Evolutionary conservation across 2,113 vertebrate species (phyloP).

Genomic region (Sula dactylatra): DNA sequence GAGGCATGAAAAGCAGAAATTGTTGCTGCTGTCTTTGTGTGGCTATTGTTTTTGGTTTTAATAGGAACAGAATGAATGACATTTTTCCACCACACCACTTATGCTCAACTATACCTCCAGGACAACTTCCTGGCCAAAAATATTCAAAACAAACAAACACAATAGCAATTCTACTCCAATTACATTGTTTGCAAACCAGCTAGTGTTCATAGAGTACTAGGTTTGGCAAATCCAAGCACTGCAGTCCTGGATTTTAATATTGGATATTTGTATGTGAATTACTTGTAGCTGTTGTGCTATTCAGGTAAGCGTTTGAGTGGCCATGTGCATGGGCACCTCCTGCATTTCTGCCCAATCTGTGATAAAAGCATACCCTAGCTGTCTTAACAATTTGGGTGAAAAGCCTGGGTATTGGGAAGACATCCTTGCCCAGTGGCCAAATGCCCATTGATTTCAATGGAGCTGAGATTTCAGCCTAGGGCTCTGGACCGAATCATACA

Average conservation of each 20-base stretch:
- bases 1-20: conserved; percentile 50
- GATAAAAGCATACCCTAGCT: not conserved
- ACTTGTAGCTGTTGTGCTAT: not conserved
- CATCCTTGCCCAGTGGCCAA: not conserved
- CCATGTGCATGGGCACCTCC: not conserved
- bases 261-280: not conserved
- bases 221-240: conserved; percentile 19
- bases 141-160: conserved; percentile 68
- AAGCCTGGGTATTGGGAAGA: not conserved
- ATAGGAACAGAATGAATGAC: conserved; percentile 67
- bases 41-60: conserved; percentile 64
- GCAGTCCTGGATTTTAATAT: not conserved
- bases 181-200: conserved; percentile 62
- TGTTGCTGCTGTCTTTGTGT: conserved; percentile 49
- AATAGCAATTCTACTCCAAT: conserved; percentile 68
- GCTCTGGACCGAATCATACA: not conserved
- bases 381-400: not conserved
- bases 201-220: conserved; percentile 60
- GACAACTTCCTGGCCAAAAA: conserved; percentile 68
- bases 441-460: not conserved
- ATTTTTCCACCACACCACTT: conserved; percentile 63
- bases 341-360: not conserved
- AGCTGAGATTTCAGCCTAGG: not conserved
- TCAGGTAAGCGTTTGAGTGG: not conserved
- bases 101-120: conserved; percentile 64